phyloP scores from a whole-genome alignment of 1,140 invertebrate species.

The Musca vetustissima region DNA sequence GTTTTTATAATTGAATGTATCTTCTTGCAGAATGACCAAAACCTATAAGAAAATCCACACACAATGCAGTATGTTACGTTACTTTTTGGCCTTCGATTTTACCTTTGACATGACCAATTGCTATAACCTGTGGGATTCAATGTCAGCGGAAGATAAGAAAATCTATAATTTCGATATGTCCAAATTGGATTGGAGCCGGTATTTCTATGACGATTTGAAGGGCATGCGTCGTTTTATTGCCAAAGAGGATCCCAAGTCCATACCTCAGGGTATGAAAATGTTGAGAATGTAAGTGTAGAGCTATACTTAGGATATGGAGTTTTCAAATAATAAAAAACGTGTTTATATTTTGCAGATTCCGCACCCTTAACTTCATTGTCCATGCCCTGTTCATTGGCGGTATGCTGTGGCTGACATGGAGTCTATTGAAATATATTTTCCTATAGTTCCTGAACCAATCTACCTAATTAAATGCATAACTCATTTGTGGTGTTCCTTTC shows the following conservation, averaged over 20 bases:
- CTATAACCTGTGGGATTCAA: slow-evolving; percentile 59
- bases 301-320: too few species aligned
- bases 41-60: slow-evolving; percentile 72
- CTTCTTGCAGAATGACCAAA: slow-evolving; percentile 63
- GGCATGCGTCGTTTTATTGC: slow-evolving; percentile 68
- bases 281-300: slow-evolving; percentile 27
- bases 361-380: slow-evolving; percentile 6
- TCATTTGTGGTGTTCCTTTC: too few species aligned
- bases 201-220: slow-evolving; percentile 61
- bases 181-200: slow-evolving; percentile 65
- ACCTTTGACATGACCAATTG: slow-evolving; percentile 68
- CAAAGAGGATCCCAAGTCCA: slow-evolving; percentile 66
- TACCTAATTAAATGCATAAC: too few species aligned
- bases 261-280: slow-evolving; percentile 50
- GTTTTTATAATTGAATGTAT: neutral
- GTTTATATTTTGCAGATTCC: slow-evolving; percentile 7
- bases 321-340: too few species aligned
- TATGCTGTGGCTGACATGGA: neutral
- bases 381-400: neutral
- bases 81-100: slow-evolving; percentile 68
- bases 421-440: slow-evolving; percentile 7
- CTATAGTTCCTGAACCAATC: neutral
- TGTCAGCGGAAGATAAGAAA: slow-evolving; percentile 63
- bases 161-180: slow-evolving; percentile 70
- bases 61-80: slow-evolving; percentile 64